Percentiles rank a stretch among this genome's conserved stretches.
Conservation (phyloP, 2,797 vertebrate species). For the Morelia viridis region DNA sequence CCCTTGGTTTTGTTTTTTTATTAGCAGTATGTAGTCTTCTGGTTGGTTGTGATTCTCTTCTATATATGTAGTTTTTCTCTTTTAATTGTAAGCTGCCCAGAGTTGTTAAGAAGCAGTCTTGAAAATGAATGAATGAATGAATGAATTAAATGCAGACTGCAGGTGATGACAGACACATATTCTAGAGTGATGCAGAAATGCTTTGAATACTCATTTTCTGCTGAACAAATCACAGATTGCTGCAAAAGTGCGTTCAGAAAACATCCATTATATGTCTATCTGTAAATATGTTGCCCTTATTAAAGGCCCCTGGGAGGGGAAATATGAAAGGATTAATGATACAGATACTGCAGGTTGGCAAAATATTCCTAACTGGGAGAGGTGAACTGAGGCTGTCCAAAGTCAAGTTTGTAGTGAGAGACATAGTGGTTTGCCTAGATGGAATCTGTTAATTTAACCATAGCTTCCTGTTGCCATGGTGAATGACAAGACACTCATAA, state of each 20-base stretch:
- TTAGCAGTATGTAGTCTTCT: no score
- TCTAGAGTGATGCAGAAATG: neutral
- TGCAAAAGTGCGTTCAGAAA: neutral
- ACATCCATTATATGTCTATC: neutral
- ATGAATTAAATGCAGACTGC: neutral
- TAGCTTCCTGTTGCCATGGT: neutral
- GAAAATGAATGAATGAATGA: no score
- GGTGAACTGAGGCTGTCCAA: neutral
- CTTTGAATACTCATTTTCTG: neutral
- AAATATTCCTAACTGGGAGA: neutral
- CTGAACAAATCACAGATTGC: neutral
- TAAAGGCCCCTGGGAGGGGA: neutral
- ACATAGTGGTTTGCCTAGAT: neutral
- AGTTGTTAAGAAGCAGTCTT: no score
- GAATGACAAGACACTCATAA: neutral
- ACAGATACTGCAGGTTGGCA: neutral
- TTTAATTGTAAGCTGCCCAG: no score
- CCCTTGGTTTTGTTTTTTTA: no score
- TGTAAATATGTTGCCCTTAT: neutral
- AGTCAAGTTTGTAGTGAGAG: neutral
- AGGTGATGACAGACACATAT: neutral
- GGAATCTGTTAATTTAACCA: neutral
- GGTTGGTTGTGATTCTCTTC: no score
- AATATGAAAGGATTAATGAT: neutral
- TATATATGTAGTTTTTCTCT: no score